Evolutionary conservation across 2,113 vertebrate species (phyloP), one percentile per base, ranked within the genome.

Genomic region (Cisticola juncidis): DNA sequence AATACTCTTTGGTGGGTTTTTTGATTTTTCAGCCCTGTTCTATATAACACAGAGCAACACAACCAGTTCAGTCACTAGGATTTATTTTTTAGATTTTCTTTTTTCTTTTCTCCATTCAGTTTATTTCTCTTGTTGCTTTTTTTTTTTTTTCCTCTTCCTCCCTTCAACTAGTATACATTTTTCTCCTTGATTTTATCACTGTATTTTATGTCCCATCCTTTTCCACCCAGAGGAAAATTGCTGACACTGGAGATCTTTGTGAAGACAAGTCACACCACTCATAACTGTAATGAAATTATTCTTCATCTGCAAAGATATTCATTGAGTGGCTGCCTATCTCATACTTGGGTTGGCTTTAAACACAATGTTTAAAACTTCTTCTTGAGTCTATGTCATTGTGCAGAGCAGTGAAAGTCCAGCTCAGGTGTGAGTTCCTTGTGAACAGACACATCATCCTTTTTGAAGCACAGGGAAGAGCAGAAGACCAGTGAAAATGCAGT

Each of bases 371-470:
- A 62, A 58, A 88, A 50, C 14, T n/a, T 14, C 35, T 73, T 44
- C 88, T 91, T 62, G 47, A 94, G 50, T 22, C 79, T 35, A 23
- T 62, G 44, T 44, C 51, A 70, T 13, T 70, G 42, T 77, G 51
- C 31, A 58, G 35, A 40, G 58, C 58, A 69, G n/a, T 45, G 71
- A 26, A 90, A 72, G n/a, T 11, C 36, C 57, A 81, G 14, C 25
- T 79, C 48, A 48, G 54, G 31, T 18, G 33, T 24, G 0, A 76
- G 65, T n/a, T 69, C n/a, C 57, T 68, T 68, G 31, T 62, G 35
- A 66, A 68, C 18, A 69, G 53, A 36, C 24, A 35, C 12, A 16
- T 11, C 0, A 0, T 54, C 25, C 14, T 64, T 79, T 71, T 15
- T 42, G 84, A 76, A 79, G 36, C n/a, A 24, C 0, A 1, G 16